Conservation (phyloP, 2,888 invertebrate genomes). For the Eugnorisma glareosa region DNA sequence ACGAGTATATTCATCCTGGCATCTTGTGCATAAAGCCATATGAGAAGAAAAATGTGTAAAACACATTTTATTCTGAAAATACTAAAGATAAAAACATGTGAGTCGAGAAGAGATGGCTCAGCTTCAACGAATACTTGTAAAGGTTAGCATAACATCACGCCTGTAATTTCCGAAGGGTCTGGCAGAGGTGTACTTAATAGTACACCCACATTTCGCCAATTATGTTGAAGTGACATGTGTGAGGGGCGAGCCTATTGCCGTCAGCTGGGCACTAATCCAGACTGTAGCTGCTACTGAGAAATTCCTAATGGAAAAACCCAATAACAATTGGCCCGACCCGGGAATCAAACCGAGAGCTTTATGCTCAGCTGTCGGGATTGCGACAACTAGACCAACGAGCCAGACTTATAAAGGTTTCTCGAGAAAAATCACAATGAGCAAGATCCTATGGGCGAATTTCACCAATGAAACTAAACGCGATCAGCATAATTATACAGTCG, state of each 20-base stretch:
- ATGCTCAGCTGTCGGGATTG: too few species aligned
- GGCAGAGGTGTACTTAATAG: too few species aligned
- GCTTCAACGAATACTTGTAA: not conserved
- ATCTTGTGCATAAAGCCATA: not conserved
- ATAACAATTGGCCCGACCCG: too few species aligned
- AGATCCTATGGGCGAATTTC: not conserved
- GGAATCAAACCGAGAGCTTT: too few species aligned
- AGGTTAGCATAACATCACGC: not conserved
- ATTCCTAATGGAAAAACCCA: too few species aligned
- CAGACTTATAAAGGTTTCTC: not conserved
- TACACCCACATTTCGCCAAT: too few species aligned
- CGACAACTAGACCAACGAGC: too few species aligned
- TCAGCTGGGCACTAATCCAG: too few species aligned
- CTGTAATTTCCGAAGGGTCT: too few species aligned
- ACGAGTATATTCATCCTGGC: not conserved
- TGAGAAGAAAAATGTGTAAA: not conserved
- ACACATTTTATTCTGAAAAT: not conserved
- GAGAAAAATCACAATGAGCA: not conserved
- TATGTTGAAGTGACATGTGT: too few species aligned
- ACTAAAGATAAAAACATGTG: not conserved
- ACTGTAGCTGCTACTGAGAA: too few species aligned
- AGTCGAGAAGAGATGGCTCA: not conserved
- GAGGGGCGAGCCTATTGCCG: too few species aligned
- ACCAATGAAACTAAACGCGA: not conserved
- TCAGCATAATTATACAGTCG: not conserved